Base-by-base conservation (phyloP, 1,140 invertebrate species). In the Drosophila pruinosa region DNA sequence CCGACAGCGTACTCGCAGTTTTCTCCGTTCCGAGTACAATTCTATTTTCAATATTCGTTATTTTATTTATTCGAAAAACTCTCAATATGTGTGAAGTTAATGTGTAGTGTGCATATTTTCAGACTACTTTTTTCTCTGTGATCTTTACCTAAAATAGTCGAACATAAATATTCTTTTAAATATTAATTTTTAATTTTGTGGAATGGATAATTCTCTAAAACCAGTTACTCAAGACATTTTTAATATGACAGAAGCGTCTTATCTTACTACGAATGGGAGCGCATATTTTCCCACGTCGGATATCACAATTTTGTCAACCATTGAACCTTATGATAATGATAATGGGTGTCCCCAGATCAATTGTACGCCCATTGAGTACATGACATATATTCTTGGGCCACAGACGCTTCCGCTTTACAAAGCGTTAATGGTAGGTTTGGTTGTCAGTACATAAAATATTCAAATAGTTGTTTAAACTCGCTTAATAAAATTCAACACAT, bases 291-390 rank as follows among this genome's bases (percentile, higher is more conserved):
- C 45, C 10, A 72, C 56, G 12, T 26, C 54, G 28, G 52, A 54
- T 41, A 36, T 21, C 1, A 61, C 62, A 4, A 34, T 43, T 7
- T 39, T 47, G 4, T 10, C 48, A 0, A 38, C 45, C n/a, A 22
- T 53, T 1, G 80, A 74, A 3, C 8, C 72, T 0, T 78, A 77
- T 12, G 72, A 72, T 8, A 59, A 80, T n/a, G 71, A 72, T 3
- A 56, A 59, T 36, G 77, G 58, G 4, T 83, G 80, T 47, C 34
- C 81, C 1, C 57, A 80, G n/a, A 93, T 93, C 76, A 93, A 93
- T 69, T 93, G 93, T 52, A 90, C 91, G 3, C 89, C 92, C 36
- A 91, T 92, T 2, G 93, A 93, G 48, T 93, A 92, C 89, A 79
- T 93, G 10, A 90, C 90, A 74, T 91, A 89, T 58, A 77, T 91